Evolutionary conservation across 2,888 invertebrate species (phyloP), one percentile per base, ranked within the genome.

Genomic region (Melangyna quadrimaculata): DNA sequence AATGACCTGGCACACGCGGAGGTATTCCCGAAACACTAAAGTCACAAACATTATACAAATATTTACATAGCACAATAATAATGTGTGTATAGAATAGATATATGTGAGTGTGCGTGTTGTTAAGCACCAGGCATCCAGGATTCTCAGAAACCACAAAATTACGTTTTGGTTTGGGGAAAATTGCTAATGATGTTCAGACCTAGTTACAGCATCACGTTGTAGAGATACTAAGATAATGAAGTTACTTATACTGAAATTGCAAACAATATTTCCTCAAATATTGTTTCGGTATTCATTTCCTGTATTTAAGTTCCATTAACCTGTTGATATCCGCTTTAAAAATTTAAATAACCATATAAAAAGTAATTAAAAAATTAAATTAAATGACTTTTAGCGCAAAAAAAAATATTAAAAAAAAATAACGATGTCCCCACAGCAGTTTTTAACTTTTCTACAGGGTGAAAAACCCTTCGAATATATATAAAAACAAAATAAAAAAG

Each of bases 131-230:
- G 70, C 71, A 32, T 35, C 24, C 51, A 67, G 48, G 24, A 65
- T 48, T 32, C 14, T 2, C 74, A 59, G 61, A 19, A 74, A 65
- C 22, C 37, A 27, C 9, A 37, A 22, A 19, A 40, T 27, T 12
- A 55, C 37, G 10, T 69, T 40, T 43, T 53, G 63, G 43, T 61
- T n/a, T 24, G 32, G 48, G 29, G 55, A 79, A n/a, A n/a, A 74
- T 67, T 75, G 79, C 79, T 75, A 72, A 83, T 83, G n/a, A 83
- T 83, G n/a, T 17, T 29, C 77, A 22, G 3, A 37, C 17, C 10
- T 14, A 29, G 32, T 59, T 37, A 35, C 63, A 51, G n/a, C 53
- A 53, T 72, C 22, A 48, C 45, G 65, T 57, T 57, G 48, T n/a
- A n/a, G n/a, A n/a, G n/a, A n/a, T n/a, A 48, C 37, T 45, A 22